phyloP scores from a whole-genome alignment of 2,888 invertebrate species.

The Trissolcus japonicus region DNA sequence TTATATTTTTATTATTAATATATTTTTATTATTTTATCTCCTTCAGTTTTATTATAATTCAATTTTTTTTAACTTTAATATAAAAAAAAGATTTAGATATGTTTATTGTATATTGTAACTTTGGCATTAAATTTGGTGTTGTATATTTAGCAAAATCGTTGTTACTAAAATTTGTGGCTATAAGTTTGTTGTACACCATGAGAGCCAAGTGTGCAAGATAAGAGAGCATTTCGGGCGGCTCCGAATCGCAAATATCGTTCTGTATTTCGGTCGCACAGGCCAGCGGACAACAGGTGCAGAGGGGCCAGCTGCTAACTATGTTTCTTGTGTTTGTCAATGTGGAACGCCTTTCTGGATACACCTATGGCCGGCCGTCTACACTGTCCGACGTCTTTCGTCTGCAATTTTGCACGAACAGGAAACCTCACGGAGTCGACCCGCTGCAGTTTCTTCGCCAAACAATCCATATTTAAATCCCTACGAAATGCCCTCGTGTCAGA shows the following conservation, averaged over 20 bases:
- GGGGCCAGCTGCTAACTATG: conserved; percentile 68
- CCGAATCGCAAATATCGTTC: conserved; percentile 57
- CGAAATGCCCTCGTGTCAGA: conserved; percentile 10
- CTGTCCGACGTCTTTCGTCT: conserved; percentile 29
- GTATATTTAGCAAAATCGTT: no score
- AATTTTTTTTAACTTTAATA: no score
- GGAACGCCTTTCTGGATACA: conserved; percentile 51
- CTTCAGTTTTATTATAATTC: no score
- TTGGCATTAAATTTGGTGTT: no score
- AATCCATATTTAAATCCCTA: conserved; percentile 49
- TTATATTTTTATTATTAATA: no score
- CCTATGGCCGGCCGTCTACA: conserved; percentile 31
- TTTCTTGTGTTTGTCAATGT: conserved; percentile 65
- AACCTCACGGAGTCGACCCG: conserved; percentile 28
- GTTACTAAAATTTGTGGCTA: no score
- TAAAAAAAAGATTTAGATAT: no score
- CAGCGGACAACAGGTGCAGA: conserved; percentile 69
- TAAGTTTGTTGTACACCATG: no score
- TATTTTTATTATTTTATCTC: no score
- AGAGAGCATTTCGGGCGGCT: conserved; percentile 32
- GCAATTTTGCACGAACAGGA: conserved; percentile 32
- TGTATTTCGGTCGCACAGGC: conserved; percentile 72
- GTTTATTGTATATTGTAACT: no score
- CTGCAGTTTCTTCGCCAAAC: conserved; percentile 37
- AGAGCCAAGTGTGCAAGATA: conserved; percentile 19